Evolutionary conservation across 37 sponge, comb jelly and placozoan species (phyloP).

Genomic region (Crambe crambe): DNA sequence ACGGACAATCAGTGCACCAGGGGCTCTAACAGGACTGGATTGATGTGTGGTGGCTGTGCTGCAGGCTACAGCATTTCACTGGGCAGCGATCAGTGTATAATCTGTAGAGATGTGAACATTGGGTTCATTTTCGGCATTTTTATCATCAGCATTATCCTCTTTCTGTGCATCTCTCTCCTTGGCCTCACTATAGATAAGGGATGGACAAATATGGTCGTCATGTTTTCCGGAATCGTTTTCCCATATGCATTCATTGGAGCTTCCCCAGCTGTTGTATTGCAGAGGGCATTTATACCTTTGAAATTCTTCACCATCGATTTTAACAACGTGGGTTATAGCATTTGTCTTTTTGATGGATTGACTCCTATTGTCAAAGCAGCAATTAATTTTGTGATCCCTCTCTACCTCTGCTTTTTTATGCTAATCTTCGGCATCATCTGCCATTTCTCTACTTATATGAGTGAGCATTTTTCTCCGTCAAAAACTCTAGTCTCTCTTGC

Average conservation of each 20-base stretch:
- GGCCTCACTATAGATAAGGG: conserved; percentile 40
- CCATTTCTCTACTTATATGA: not conserved
- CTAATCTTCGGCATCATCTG: conserved; percentile 1
- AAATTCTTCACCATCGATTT: conserved; percentile 21
- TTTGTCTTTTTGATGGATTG: conserved; percentile 57
- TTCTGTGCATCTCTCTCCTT: conserved; percentile 9
- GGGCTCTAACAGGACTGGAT: conserved; percentile 10
- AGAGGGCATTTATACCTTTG: too few species aligned
- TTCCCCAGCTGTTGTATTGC: too few species aligned
- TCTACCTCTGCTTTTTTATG: conserved; percentile 51
- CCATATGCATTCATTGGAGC: too few species aligned
- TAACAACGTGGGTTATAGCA: conserved; percentile 25
- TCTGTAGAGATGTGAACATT: conserved; percentile 7
- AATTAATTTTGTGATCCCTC: conserved; percentile 42
- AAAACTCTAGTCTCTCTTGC: conserved; percentile 44
- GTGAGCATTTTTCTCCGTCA: conserved; percentile 19
- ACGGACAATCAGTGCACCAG: conserved; percentile 30
- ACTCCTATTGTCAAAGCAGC: conserved; percentile 13
- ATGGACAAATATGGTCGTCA: conserved; percentile 23
- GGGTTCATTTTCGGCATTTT: conserved; percentile 1
- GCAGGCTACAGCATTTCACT: conserved; percentile 12
- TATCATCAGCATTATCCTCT: conserved; percentile 16
- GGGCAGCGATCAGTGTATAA: conserved; percentile 2
- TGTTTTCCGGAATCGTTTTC: conserved; percentile 31
- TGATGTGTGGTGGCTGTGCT: conserved; percentile 28